A percentile compares a stretch with the other conserved stretches of the same genome.
These are phyloP conservation scores for Parapsyche elsis DNA, from an alignment of 1,140 invertebrate species.

Conservation along the genomic window DNA sequence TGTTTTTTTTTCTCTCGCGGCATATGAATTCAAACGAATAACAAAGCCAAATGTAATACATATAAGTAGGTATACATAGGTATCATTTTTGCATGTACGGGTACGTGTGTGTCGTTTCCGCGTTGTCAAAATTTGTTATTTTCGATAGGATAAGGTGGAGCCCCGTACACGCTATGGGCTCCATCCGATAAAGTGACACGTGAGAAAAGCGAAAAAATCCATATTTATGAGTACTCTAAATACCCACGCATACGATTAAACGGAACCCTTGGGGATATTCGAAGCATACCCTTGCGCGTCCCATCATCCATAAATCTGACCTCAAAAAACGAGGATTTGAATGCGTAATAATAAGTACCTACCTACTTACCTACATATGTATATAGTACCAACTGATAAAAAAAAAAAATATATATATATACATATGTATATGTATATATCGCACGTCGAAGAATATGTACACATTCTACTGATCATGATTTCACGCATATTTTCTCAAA, in stretches of 20 bases:
- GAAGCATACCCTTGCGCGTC: conserved; percentile 26
- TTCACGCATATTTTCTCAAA: too few relatives aligned
- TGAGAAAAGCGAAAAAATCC: conserved; percentile 40
- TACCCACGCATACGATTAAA: conserved; percentile 29
- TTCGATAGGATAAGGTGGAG: conserved; percentile 21
- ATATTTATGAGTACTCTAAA: conserved; percentile 43
- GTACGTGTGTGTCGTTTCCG: neutral
- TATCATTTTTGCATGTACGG: neutral
- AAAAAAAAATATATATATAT: too few relatives aligned
- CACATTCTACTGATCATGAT: neutral
- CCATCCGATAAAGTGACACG: conserved; percentile 18
- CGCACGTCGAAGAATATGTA: neutral
- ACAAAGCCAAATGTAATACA: too few relatives aligned
- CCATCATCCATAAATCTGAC: conserved; percentile 41
- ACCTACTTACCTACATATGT: too few relatives aligned
- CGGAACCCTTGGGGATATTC: conserved; percentile 10
- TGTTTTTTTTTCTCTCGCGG: neutral
- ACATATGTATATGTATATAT: too few relatives aligned
- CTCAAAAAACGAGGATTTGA: conserved; percentile 44
- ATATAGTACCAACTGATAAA: too few relatives aligned
- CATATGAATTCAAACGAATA: too few relatives aligned
- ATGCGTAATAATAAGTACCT: conserved; percentile 17
- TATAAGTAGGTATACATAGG: neutral
- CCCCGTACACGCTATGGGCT: neutral
- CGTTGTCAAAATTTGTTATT: conserved; percentile 7